Evolutionary conservation across 2,113 vertebrate species (phyloP).

Genomic region (Pycnonotus jocosus): DNA sequence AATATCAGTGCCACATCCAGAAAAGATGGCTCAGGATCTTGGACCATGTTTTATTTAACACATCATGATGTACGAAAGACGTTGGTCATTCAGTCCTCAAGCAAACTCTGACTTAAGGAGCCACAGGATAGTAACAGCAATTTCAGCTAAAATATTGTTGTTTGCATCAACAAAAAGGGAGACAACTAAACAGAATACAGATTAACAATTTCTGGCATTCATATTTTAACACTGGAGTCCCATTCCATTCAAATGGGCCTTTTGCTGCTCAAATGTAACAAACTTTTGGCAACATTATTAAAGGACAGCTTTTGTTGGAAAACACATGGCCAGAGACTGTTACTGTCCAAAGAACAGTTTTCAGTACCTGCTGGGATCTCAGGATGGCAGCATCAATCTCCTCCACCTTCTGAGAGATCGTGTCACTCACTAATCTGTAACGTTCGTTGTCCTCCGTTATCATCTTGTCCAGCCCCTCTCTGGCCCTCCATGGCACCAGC

Average conservation of each 20-base stretch:
- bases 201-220: constrained; percentile 2
- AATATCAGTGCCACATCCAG: background rate
- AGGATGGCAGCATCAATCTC: constrained; percentile 88
- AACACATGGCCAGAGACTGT: background rate
- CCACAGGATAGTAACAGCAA: background rate
- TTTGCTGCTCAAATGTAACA: background rate
- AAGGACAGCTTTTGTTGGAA: background rate
- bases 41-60: background rate
- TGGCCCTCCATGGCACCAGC: constrained; percentile 90
- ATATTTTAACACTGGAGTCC: background rate
- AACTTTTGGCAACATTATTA: background rate
- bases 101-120: background rate
- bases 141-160: background rate
- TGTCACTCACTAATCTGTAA: constrained; percentile 79
- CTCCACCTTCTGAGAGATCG: constrained; percentile 83
- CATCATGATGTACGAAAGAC: background rate
- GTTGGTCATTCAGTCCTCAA: background rate
- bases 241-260: constrained; percentile 1
- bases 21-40: background rate
- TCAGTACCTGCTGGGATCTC: constrained; percentile 89
- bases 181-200: background rate
- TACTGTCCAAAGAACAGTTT: background rate
- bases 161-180: background rate
- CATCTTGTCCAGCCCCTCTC: constrained; percentile 89
- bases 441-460: constrained; percentile 88